phyloP scores from a whole-genome alignment of 2,113 vertebrate genomes.

The Microcebus lehilahytsara region DNA sequence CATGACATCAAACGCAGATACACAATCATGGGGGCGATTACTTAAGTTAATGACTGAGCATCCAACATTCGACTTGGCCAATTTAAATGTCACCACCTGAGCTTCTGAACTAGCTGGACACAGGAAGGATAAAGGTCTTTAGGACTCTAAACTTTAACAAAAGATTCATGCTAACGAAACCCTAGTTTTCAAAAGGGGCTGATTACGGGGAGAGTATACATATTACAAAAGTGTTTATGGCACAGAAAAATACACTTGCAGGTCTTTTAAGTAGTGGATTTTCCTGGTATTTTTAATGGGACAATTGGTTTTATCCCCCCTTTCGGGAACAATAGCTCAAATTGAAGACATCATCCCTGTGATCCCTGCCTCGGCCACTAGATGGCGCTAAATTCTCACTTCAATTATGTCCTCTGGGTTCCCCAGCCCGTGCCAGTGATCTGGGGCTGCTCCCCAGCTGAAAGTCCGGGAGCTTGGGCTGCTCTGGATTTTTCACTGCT shows the following conservation, averaged over 20 bases:
- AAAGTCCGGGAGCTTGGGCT: neutral
- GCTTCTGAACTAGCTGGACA: neutral
- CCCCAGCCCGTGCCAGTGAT: accelerated
- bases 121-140: neutral
- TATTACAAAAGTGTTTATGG: neutral
- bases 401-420: neutral
- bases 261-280: neutral
- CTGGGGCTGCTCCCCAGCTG: neutral
- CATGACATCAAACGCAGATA: neutral
- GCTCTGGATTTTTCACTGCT: neutral
- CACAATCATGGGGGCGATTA: neutral
- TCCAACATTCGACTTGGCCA: neutral
- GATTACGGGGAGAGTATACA: neutral
- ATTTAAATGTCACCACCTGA: neutral
- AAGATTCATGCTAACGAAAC: neutral
- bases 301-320: neutral
- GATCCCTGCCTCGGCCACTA: neutral
- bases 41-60: neutral
- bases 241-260: neutral
- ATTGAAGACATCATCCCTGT: neutral
- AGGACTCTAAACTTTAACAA: neutral
- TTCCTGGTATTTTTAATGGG: neutral
- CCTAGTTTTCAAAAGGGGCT: neutral
- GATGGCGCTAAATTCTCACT: conserved; percentile 44
- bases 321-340: neutral